phyloP scores from a whole-genome alignment of 1,140 invertebrate species.

The Macrobrachium nipponense region DNA sequence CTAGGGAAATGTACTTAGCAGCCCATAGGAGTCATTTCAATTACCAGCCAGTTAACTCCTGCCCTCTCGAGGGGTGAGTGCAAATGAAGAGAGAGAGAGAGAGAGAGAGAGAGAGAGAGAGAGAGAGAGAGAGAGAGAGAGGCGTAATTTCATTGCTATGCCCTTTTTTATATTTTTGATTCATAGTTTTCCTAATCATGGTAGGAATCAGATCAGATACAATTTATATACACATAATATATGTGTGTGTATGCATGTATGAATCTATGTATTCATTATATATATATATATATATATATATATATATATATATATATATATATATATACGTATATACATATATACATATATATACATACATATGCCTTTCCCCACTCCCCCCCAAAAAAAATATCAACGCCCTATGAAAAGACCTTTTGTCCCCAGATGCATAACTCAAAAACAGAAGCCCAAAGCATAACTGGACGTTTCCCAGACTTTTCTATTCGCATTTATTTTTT shows the following conservation, averaged over 20 bases:
- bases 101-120: slow-evolving; percentile 1
- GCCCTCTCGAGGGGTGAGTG: neutral
- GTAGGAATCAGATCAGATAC: too few species aligned
- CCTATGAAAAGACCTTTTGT: too few species aligned
- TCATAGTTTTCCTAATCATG: neutral
- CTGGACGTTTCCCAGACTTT: too few species aligned
- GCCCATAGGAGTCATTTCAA: too few species aligned
- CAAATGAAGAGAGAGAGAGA: neutral
- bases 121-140: slow-evolving; percentile 31
- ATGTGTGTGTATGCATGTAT: neutral
- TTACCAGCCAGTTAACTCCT: too few species aligned
- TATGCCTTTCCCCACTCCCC: too few species aligned
- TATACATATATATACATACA: slow-evolving; percentile 46
- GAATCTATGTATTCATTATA: neutral
- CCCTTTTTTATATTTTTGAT: neutral
- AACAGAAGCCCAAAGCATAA: too few species aligned
- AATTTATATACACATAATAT: neutral
- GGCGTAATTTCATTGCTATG: neutral
- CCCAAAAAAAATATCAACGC: too few species aligned
- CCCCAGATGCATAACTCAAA: too few species aligned
- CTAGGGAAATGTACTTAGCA: neutral
- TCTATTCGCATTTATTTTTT: too few species aligned
- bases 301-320: slow-evolving; percentile 48
- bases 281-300: slow-evolving; percentile 26
- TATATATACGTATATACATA: slow-evolving; percentile 44